A percentile compares a stretch with the other conserved stretches of the same genome.
Evolutionary conservation across 2,113 vertebrate species (phyloP).

Genomic region (Glareola pratincola): DNA sequence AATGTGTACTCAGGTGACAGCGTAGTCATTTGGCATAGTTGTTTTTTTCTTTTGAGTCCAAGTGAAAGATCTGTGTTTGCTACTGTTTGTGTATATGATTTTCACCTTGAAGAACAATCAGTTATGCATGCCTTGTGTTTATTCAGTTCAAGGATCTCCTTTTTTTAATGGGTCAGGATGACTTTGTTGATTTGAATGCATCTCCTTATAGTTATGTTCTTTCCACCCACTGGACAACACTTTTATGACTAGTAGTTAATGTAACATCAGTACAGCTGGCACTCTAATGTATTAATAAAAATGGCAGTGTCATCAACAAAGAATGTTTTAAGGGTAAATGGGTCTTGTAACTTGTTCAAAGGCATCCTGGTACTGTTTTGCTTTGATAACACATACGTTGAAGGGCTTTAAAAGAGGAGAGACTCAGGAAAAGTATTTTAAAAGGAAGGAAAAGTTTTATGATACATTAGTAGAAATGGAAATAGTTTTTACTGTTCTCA

Average conservation of each 20-base stretch:
- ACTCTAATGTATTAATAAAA: background rate
- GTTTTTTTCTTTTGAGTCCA: background rate
- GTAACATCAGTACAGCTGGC: background rate
- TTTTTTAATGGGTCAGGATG: background rate
- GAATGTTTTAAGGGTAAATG: background rate
- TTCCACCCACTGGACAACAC: background rate
- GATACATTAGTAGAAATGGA: background rate
- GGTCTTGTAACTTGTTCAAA: background rate
- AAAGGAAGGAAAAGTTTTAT: background rate
- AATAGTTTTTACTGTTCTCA: background rate
- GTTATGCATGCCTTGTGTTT: background rate
- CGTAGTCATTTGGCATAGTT: background rate
- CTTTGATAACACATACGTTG: background rate
- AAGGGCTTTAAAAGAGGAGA: background rate
- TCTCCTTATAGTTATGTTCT: background rate
- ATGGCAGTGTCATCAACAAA: background rate
- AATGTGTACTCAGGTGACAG: background rate
- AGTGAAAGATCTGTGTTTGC: background rate
- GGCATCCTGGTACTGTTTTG: background rate
- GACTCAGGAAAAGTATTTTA: background rate
- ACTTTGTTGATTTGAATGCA: background rate
- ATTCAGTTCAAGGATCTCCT: background rate
- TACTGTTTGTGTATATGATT: background rate
- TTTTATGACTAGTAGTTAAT: background rate
- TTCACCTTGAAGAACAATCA: background rate